These are phyloP conservation scores for Hemithea aestivaria DNA, from an alignment of 2,888 invertebrate genomes.

Conservation along the genomic window DNA sequence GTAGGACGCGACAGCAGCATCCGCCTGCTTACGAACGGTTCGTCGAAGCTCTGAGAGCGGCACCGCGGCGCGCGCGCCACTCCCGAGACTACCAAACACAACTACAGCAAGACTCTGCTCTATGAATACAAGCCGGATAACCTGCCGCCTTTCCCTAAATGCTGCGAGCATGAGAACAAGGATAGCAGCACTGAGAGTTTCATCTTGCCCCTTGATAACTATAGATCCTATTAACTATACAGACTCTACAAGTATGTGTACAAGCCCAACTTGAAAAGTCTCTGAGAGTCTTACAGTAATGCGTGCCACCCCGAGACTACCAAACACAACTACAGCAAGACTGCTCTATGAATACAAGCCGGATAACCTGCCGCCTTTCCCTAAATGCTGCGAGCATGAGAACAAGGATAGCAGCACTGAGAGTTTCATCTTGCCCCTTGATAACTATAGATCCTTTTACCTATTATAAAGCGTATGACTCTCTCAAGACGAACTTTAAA, in stretches of 20 bases:
- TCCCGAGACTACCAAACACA: constrained; percentile 39
- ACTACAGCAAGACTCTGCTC: constrained; percentile 56
- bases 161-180: constrained; percentile 61
- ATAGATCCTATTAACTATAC: background rate
- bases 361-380: constrained; percentile 57
- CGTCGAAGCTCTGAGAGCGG: constrained; percentile 71
- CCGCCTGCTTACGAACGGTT: constrained; percentile 63
- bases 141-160: constrained; percentile 62
- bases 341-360: constrained; percentile 44
- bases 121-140: constrained; percentile 47
- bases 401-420: constrained; percentile 56
- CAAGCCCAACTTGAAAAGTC: no score
- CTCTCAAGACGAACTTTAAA: no score
- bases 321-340: constrained; percentile 61
- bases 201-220: constrained; percentile 35
- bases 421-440: constrained; percentile 49
- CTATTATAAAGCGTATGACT: no score
- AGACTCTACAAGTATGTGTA: no score
- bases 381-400: constrained; percentile 64
- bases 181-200: constrained; percentile 59
- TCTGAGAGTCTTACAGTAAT: no score
- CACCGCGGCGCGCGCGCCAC: constrained; percentile 43
- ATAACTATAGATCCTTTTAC: background rate
- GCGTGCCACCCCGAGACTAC: constrained; percentile 53
- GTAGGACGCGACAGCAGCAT: constrained; percentile 69